Base-by-base conservation (phyloP, 2,797 vertebrate species). In the Mallotus villosus region DNA sequence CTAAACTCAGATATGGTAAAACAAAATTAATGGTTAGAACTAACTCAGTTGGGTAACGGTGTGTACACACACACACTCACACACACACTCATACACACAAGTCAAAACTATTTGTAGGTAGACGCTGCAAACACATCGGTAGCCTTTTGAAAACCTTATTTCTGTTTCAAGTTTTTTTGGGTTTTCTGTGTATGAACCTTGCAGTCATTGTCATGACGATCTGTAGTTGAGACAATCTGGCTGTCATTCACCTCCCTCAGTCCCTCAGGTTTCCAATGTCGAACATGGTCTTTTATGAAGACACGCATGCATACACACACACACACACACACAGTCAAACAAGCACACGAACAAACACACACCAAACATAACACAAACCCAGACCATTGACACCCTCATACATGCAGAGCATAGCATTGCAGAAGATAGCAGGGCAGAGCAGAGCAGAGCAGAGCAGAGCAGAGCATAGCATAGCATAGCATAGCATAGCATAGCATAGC, bases 1-100 rank as follows among this genome's bases (percentile, higher is more conserved):
- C 71, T 73, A 76, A 75, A 67, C 66, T 63, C 60, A 72, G 71
- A 69, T 57, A 75, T 60, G 60, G 27, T 51, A 65, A 63, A 74
- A 55, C 19, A n/a, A 55, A 72, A 67, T 59, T 72, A 72, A 64
- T 60, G 51, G 51, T 72, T 63, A 64, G 55, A 68, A 68, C 59
- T 72, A 68, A 68, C 49, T 8, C 27, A 29, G 19, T 67, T 53
- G 14, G 25, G 29, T 67, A 53, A 53, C 8, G 19, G 65, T 67
- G 49, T 67, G 65, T 53, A 19, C 46, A 67, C 25, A 53, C 17
- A 29, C 19, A 55, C 25, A 53, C 17, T n/a, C 19, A 55, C 17
- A 55, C 51, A n/a, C 51, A 55, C 51, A 55, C 51, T 14, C 17
- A 5, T 19, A 55, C 51, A 55, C 51, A 55, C 51, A 19, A 55